Conservation (phyloP, 2,888 invertebrate species). For the Melinaea menophilus region DNA sequence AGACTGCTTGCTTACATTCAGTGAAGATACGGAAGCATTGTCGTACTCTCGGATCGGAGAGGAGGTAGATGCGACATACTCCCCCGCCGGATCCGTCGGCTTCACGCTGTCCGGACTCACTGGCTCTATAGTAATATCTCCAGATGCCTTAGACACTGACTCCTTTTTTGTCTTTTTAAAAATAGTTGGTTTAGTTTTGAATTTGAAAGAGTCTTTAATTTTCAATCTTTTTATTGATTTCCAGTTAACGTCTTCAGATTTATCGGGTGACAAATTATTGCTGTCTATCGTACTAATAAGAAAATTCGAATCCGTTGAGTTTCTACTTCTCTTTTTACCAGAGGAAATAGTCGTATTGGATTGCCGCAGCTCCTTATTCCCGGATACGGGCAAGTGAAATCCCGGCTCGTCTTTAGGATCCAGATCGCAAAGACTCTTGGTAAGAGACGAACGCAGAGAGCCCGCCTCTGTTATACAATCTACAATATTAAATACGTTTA, state of each 20-base stretch:
- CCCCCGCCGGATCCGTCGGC: slow-evolving; percentile 68
- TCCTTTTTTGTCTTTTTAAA: slow-evolving; percentile 71
- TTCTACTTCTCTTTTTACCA: slow-evolving; percentile 71
- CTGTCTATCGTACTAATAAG: slow-evolving; percentile 63
- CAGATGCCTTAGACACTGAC: slow-evolving; percentile 57
- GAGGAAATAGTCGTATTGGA: slow-evolving; percentile 71
- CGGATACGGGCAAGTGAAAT: slow-evolving; percentile 57
- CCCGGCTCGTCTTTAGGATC: slow-evolving; percentile 65
- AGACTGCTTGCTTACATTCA: slow-evolving; percentile 72
- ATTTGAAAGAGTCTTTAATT: slow-evolving; percentile 74
- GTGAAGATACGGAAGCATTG: slow-evolving; percentile 66
- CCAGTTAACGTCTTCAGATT: slow-evolving; percentile 72
- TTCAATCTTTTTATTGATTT: slow-evolving; percentile 73
- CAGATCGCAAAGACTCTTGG: slow-evolving; percentile 70
- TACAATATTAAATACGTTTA: slow-evolving; percentile 71
- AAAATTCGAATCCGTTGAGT: slow-evolving; percentile 72
- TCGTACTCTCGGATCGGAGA: slow-evolving; percentile 72
- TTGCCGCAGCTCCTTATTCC: slow-evolving; percentile 61
- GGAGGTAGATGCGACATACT: slow-evolving; percentile 66
- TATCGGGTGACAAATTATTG: slow-evolving; percentile 60
- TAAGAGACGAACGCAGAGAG: slow-evolving; percentile 66
- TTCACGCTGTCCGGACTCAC: slow-evolving; percentile 65
- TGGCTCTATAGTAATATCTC: slow-evolving; percentile 66
- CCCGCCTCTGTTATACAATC: slow-evolving; percentile 67
- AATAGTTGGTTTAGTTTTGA: slow-evolving; percentile 71